A percentile compares a stretch with the other conserved stretches of the same genome.
phyloP scores from a whole-genome alignment of 2,113 vertebrate species.

The Gallinago media region DNA sequence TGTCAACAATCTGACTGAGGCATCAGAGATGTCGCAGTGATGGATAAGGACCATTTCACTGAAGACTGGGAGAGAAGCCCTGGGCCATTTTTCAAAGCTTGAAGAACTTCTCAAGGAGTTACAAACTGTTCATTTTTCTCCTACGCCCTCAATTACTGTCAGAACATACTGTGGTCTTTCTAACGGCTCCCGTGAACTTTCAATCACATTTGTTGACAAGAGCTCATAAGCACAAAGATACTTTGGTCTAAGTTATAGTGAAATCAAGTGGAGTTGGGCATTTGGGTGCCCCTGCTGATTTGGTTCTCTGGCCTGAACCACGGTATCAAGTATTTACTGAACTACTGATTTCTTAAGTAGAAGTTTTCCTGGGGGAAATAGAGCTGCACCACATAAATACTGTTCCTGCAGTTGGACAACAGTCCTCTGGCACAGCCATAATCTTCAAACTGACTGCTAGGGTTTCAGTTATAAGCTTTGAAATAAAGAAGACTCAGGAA shows the following conservation, averaged over 20 bases:
- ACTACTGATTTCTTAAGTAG: background rate
- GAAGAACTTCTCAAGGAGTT: background rate
- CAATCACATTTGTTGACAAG: background rate
- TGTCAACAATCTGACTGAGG: background rate
- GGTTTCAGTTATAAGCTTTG: background rate
- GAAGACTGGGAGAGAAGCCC: background rate
- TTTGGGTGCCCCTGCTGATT: background rate
- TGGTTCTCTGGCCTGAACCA: background rate
- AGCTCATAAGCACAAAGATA: background rate
- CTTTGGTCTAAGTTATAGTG: background rate
- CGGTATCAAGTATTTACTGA: background rate
- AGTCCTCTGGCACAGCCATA: background rate
- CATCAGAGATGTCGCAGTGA: background rate
- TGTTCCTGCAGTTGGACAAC: background rate
- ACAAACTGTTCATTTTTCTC: background rate
- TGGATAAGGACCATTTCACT: background rate
- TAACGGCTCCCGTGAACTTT: background rate
- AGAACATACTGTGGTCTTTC: background rate
- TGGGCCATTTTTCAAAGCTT: slow-evolving; percentile 9
- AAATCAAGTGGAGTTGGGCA: background rate
- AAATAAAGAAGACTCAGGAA: background rate
- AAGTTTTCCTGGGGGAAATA: background rate
- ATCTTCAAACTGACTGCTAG: fast-evolving
- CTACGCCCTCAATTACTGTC: background rate
- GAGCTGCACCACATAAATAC: background rate